Percentiles rank a stretch among this genome's conserved stretches.
Conservation (phyloP, 2,113 vertebrate genomes). For the Upupa epops region DNA sequence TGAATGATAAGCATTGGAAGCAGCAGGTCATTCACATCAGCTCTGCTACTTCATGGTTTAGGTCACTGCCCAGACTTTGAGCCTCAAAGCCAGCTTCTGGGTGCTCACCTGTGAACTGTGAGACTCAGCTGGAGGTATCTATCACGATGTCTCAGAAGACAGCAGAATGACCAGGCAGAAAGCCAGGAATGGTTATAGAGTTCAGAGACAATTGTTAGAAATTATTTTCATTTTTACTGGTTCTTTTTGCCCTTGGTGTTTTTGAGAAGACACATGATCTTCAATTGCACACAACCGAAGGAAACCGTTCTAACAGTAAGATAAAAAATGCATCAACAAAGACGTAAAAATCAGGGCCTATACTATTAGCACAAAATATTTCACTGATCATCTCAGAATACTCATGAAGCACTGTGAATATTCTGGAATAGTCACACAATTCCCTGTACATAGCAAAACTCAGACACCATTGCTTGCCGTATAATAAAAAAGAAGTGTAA, state of each 20-base stretch:
- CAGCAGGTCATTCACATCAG: not conserved
- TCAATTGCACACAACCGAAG: not conserved
- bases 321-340: not conserved
- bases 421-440: not conserved
- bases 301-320: fast-evolving
- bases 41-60: not conserved
- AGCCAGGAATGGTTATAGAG: not conserved
- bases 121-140: not conserved
- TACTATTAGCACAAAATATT: not conserved
- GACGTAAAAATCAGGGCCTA: not conserved
- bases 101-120: not conserved
- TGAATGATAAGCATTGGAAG: not conserved
- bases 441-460: not conserved
- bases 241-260: not conserved
- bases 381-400: not conserved
- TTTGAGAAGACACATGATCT: not conserved
- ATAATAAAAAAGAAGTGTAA: not conserved
- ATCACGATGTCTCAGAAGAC: not conserved
- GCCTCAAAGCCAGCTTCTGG: not conserved
- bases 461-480: not conserved
- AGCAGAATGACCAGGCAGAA: not conserved
- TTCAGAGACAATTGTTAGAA: not conserved
- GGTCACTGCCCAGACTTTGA: not conserved
- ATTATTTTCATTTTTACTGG: not conserved
- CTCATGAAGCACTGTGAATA: not conserved